Base-by-base conservation (phyloP, 2,797 vertebrate genomes). In the Synanceia verrucosa region DNA sequence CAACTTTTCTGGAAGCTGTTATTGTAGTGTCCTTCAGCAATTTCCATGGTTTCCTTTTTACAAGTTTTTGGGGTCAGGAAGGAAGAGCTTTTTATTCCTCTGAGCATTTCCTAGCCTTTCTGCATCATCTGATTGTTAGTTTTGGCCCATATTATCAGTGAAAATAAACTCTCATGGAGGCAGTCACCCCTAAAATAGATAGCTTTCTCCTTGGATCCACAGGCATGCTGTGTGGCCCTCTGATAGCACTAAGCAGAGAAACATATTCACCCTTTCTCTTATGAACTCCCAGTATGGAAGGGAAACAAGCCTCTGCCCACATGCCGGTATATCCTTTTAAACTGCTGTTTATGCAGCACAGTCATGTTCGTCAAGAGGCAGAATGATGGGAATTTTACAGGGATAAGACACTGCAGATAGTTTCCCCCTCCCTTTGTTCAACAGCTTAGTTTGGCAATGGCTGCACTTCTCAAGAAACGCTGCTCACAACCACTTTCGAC, bases 121-220 rank as follows among this genome's bases (percentile, higher is more conserved):
- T 70, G 84, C 85, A 87, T 91, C 82, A 70, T 87, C 83, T 46
- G 58, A 87, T 78, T 95, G 91, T 93, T 94, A 73, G 78, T 92
- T 84, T 93, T 94, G 94, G 94, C 92, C 64, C 43, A 65, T 57
- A 37, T 76, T 82, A 85, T 86, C 68, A 79, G 84, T 67, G 73
- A 92, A 94, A 94, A 94, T 83, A 93, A 94, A 94, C 93, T 79
- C 75, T 89, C 78, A 86, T 80, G 78, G 90, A 94, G 92, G 92
- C 94, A 92, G 91, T 92, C 89, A 83, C 82, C 90, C 81, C 78
- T 85, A 88, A 93, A 94, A 92, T 93, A 93, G 91, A 92, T 79
- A 65, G 84, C 83, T 85, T 84, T 85, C 86, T 85, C 51, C 61
- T 75, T 84, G 76, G 70, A 76, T 88, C 79, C 69, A 34, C 68